Evolutionary conservation across 2,888 invertebrate genomes (phyloP).

Genomic region (Onthophagus sagittarius): DNA sequence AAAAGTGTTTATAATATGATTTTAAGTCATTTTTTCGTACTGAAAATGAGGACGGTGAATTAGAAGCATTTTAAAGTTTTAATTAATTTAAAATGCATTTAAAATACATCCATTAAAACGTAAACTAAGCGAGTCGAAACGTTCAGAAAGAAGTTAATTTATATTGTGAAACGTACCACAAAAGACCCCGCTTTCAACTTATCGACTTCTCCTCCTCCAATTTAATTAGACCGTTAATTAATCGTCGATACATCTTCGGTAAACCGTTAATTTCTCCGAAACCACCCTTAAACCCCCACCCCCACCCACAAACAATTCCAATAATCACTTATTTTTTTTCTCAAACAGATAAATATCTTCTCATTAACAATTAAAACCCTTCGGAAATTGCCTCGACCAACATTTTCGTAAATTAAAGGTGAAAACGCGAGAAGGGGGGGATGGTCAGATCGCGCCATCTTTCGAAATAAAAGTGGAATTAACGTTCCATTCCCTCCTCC

Average conservation of each 20-base stretch:
- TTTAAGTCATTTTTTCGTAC: no score
- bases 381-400: not conserved
- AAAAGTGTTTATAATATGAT: no score
- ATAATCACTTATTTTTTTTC: not conserved
- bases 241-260: conserved; percentile 10
- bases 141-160: no score
- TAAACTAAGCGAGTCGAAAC: no score
- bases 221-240: conserved; percentile 11
- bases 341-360: not conserved
- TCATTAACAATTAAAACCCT: not conserved
- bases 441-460: not conserved
- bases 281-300: not conserved
- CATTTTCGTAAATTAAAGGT: not conserved
- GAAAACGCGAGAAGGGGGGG: not conserved
- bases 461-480: not conserved
- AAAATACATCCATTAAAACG: no score
- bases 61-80: no score
- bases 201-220: not conserved
- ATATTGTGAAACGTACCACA: not conserved
- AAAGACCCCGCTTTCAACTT: conserved; percentile 11
- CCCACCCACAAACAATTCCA: not conserved
- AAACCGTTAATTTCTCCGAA: not conserved
- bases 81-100: no score
- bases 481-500: not conserved
- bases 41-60: no score